Base-by-base conservation (phyloP, 1,140 invertebrate genomes). In the Mya arenaria region DNA sequence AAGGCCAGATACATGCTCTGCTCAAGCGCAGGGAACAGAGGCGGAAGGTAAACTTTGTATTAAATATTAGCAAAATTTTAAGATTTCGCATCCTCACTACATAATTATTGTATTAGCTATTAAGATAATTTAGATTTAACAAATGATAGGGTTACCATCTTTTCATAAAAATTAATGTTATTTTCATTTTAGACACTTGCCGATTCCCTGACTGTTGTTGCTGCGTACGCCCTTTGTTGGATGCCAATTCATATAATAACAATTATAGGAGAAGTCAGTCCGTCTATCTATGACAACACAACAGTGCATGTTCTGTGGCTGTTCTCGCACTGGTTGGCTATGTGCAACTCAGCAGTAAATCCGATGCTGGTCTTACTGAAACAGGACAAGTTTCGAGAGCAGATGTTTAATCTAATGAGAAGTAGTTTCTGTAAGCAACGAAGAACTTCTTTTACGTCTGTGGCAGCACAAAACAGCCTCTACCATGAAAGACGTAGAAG, bases 291-390 rank as follows among this genome's bases (percentile, higher is more conserved):
- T 37, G 37, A 83, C 86, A 23, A 96, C 17, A 39, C 37, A 86
- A 94, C 95, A 0, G 89, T 90, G 19, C 69, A 55, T 79, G 85
- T 28, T 63, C 81, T 72, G 4, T 85, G 84, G 84, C 37, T 85
- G 15, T 63, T 80, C 17, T n/a, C 60, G 79, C 97, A 98, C 89
- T 97, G 96, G 95, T 93, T 97, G 78, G 96, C 97, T 36, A 97
- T 98, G 96, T 96, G 96, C 15, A 97, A 97, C 90, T 94, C 95
- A 65, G 97, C 96, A 91, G 97, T 97, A 94, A 98, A 97, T 93
- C 97, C 97, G 0, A 94, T 98, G 71, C 97, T 98, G 87, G 97
- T 97, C 91, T 97, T 96, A 91, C 97, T 96, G 94, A 97, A 97
- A 96, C 97, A 97, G 90, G 94, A 95, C 0, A 93, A 95, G 23